Evolutionary conservation across 2,888 invertebrate genomes (phyloP), one percentile per base, ranked within the genome.

Genomic region (Apoda limacodes): DNA sequence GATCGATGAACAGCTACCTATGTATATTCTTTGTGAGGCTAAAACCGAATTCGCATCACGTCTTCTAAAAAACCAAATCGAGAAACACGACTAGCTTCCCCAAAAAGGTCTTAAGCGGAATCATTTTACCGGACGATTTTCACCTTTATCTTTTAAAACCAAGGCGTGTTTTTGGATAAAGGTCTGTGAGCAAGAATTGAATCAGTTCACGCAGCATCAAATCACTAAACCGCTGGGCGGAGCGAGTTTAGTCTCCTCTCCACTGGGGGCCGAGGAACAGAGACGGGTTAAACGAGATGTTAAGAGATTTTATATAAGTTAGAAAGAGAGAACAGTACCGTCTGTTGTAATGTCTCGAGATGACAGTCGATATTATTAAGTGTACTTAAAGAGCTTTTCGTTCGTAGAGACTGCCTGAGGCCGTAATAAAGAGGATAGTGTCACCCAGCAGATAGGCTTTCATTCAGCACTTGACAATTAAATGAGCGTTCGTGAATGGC

Each of bases 161-260:
- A 78, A 71, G 68, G 70, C 59, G 52, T 61, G 60, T 70, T 75
- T 74, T 74, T 49, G 68, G 60, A 55, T 54, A 60, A 50, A 48
- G 50, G 51, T 58, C 46, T 50, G 55, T 57, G 51, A 54, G 64
- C 60, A 70, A 76, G 76, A 78, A 80, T 80, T 80, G 80, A 80
- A 80, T 80, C 80, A 80, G 78, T 80, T 80, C 74, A 80, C 78
- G 76, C 80, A 78, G 80, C 80, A 80, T 80, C 80, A 80, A 80
- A 80, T 80, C 80, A 78, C 80, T 80, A 78, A 80, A 80, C 80
- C 80, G 69, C 76, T 72, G 80, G 80, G 80, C 80, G 80, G 80
- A 66, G 80, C 76, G 58, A 64, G 65, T 62, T 57, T 69, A 67
- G 76, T 72, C 76, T 75, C 80, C 76, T 55, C n/a, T n/a, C n/a